Base-by-base conservation (phyloP, 1,140 invertebrate genomes). In the Dolichoris vasculosae region DNA sequence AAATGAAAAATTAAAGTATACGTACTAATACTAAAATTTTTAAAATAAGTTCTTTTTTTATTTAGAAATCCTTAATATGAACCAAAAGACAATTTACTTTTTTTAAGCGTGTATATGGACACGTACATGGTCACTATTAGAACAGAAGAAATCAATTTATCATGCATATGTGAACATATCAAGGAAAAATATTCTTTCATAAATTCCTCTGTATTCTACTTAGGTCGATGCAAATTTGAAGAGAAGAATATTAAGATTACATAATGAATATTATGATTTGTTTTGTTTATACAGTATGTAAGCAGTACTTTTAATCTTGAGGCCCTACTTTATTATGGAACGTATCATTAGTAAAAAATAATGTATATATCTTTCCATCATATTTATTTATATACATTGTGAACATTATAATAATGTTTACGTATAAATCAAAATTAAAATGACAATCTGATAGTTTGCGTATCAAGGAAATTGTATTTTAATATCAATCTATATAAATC, bases 1-100 rank as follows among this genome's bases (percentile, higher is more conserved):
- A 38, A 11, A 40, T 43, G 9, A 73, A 23, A 43, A 73, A 73
- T 4, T 38, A 69, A 4, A 35, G 43, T n/a, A 23, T 40, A 43
- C n/a, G 40, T n/a, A 8, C 26, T n/a, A 43, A 0, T 73, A 43
- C 30, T 26, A 9, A 48, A 23, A 35, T 73, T 26, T 7, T 75
- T 55, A 82, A 35, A 26, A 83, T 23, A 30, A n/a, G 26, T 46
- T 30, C 20, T 51, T 78, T 84, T 48, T 78, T 84, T 63, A 84
- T 84, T 84, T 84, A 67, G 40, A 84, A 84, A 84, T 77, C 30
- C 73, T 83, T 59, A 59, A 71, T 40, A 26, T 11, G 46, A 59
- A n/a, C 67, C 48, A 23, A 83, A 55, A 75, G 67, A 32, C 71
- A 73, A 86, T 82, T 82, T 86, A 35, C 43, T 69, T 48, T n/a